A percentile compares a stretch with the other conserved stretches of the same genome.
These are phyloP conservation scores for Peromyscus nudipes DNA, from an alignment of 2,797 vertebrate species.

Conservation along the genomic window DNA sequence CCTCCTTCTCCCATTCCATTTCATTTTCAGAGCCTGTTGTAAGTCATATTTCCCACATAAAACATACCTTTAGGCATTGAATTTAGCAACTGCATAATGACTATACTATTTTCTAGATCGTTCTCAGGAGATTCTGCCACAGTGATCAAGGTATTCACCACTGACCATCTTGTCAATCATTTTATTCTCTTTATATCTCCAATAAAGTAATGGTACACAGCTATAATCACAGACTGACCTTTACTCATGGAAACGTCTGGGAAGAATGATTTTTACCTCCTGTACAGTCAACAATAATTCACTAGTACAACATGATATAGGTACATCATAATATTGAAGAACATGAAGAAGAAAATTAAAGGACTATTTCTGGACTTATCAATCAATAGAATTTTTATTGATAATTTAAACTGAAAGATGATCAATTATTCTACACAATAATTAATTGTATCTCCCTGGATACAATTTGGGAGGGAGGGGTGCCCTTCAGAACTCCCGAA, in stretches of 20 bases:
- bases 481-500: background rate
- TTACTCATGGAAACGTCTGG: background rate
- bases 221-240: background rate
- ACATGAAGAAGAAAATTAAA: constrained; percentile 10
- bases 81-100: constrained; percentile 61
- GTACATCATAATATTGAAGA: background rate
- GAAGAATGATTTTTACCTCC: background rate
- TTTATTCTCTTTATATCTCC: constrained; percentile 1
- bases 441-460: background rate
- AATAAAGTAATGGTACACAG: background rate
- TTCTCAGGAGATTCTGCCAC: background rate
- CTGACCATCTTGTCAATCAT: background rate
- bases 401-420: background rate
- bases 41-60: constrained; percentile 77
- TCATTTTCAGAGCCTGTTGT: constrained; percentile 72
- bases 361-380: background rate
- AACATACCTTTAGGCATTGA: constrained; percentile 65
- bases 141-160: background rate
- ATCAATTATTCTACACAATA: constrained; percentile 9
- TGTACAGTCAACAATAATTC: background rate
- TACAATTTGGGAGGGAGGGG: background rate
- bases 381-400: constrained; percentile 2
- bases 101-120: background rate
- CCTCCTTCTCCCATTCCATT: constrained; percentile 46
- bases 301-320: background rate